Conservation (phyloP, 2,888 invertebrate genomes). For the Hemaris fuciformis region DNA sequence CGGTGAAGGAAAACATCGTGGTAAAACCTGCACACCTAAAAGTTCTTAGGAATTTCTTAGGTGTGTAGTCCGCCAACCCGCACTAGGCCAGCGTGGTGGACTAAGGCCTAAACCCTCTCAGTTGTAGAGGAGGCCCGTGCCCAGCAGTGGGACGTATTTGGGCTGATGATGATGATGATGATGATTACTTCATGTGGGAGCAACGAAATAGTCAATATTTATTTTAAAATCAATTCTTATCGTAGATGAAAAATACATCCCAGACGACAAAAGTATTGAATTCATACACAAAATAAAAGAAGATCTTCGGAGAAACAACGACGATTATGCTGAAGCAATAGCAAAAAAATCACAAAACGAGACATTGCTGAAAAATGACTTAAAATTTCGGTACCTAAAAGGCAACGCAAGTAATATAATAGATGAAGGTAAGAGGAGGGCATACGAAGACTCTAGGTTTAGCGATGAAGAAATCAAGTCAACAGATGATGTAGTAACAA, state of each 20-base stretch:
- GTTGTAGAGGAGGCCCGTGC: too few relatives aligned
- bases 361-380: background rate
- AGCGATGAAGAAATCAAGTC: background rate
- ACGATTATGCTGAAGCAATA: slow-evolving; percentile 42
- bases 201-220: too few relatives aligned
- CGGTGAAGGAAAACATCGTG: too few relatives aligned
- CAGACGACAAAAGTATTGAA: slow-evolving; percentile 20
- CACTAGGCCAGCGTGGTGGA: too few relatives aligned
- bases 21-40: too few relatives aligned
- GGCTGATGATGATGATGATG: too few relatives aligned
- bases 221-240: background rate
- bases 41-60: too few relatives aligned
- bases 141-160: too few relatives aligned
- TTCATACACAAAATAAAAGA: slow-evolving; percentile 41
- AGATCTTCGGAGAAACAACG: slow-evolving; percentile 47
- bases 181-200: too few relatives aligned
- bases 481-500: background rate
- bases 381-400: background rate
- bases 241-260: background rate
- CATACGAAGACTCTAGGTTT: background rate
- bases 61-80: too few relatives aligned
- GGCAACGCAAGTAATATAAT: background rate
- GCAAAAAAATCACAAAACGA: too few relatives aligned
- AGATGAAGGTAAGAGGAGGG: background rate
- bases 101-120: too few relatives aligned